Conservation (phyloP, 2,113 vertebrate species). For the Centrocercus urophasianus region DNA sequence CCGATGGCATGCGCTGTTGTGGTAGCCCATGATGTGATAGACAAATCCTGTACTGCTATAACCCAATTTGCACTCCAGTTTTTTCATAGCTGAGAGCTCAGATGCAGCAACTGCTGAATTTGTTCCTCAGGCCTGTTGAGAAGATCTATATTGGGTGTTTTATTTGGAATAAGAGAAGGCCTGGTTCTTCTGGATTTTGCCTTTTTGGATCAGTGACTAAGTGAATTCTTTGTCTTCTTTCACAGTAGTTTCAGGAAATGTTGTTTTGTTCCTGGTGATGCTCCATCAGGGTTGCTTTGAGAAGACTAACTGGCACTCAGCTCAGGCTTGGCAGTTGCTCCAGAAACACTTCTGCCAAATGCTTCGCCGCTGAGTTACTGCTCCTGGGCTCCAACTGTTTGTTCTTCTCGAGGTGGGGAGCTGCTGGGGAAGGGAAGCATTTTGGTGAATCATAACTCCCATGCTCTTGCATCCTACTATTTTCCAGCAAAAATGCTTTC, state of each 20-base stretch:
- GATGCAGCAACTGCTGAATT: background rate
- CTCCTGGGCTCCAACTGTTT: background rate
- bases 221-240: background rate
- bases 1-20: background rate
- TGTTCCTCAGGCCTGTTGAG: background rate
- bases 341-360: background rate
- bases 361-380: background rate
- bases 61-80: background rate
- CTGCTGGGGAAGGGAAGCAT: background rate
- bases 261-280: conserved; percentile 14
- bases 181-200: background rate
- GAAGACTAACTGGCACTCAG: background rate
- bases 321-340: background rate
- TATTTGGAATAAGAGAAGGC: background rate
- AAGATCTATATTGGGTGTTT: background rate
- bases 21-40: background rate
- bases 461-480: background rate
- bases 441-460: conserved; percentile 35
- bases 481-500: conserved; percentile 13
- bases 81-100: background rate
- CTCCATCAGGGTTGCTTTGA: conserved; percentile 12
- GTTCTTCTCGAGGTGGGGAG: background rate
- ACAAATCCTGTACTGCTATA: background rate
- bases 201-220: background rate
- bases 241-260: conserved; percentile 15